Conservation (phyloP, 1,140 invertebrate genomes). For the Papilio glaucus region DNA sequence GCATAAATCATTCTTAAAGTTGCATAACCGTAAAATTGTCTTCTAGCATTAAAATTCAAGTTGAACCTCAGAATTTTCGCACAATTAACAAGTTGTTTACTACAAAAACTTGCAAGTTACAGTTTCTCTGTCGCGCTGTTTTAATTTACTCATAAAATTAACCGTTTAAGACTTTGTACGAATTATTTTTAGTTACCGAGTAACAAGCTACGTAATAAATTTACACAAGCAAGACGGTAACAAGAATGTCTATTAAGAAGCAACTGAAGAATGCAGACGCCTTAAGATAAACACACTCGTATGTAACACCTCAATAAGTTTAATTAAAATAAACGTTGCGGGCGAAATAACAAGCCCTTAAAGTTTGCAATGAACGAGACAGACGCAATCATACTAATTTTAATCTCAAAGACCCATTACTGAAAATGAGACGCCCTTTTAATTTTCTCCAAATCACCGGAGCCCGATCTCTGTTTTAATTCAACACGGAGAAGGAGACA, state of each 20-base stretch:
- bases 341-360: constrained; percentile 59
- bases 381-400: constrained; percentile 73
- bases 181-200: constrained; percentile 18
- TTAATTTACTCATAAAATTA: constrained; percentile 28
- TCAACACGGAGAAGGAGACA: constrained; percentile 65
- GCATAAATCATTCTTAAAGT: constrained; percentile 63
- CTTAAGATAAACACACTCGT: constrained; percentile 47
- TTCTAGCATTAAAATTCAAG: constrained; percentile 24
- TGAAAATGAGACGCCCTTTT: constrained; percentile 73
- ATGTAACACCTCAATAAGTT: constrained; percentile 59
- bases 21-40: constrained; percentile 25
- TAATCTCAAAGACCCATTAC: constrained; percentile 65
- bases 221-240: constrained; percentile 28
- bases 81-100: constrained; percentile 28
- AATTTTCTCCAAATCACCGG: constrained; percentile 74
- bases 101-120: constrained; percentile 25
- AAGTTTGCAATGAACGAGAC: constrained; percentile 51
- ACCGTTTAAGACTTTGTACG: constrained; percentile 23
- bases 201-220: constrained; percentile 23
- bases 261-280: constrained; percentile 44
- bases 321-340: constrained; percentile 67
- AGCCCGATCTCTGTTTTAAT: constrained; percentile 74
- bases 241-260: constrained; percentile 51
- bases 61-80: constrained; percentile 33
- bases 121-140: constrained; percentile 20